These are phyloP conservation scores for Lamellibrachia luymesi DNA, from an alignment of 1,140 invertebrate species.

Conservation along the genomic window DNA sequence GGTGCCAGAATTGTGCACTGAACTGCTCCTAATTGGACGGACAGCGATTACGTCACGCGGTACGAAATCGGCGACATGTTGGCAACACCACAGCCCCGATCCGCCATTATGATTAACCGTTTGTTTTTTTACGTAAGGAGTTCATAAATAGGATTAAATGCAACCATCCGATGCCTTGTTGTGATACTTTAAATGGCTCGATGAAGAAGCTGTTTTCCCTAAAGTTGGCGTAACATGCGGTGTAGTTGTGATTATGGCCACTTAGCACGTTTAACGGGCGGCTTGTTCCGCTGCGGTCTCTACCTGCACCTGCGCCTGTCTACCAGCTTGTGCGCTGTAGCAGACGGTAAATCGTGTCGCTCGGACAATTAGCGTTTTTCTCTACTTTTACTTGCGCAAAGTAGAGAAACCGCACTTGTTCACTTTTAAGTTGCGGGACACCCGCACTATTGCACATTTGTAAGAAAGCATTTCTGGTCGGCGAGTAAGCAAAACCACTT, in stretches of 20 bases:
- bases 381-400: not conserved
- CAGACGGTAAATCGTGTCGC: not conserved
- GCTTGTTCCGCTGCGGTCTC: not conserved
- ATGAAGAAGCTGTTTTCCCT: not conserved
- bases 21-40: too few species aligned
- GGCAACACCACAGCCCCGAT: not conserved
- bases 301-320: too few species aligned
- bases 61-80: too few species aligned
- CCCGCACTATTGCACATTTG: not conserved
- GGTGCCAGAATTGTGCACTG: too few species aligned
- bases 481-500: not conserved
- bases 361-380: not conserved
- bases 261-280: not conserved
- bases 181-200: too few species aligned
- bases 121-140: not conserved
- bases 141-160: not conserved
- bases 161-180: too few species aligned
- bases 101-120: not conserved
- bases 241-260: not conserved
- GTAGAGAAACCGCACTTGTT: not conserved
- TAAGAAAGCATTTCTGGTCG: not conserved
- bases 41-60: too few species aligned
- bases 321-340: not conserved
- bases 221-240: not conserved
- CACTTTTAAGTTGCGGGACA: not conserved